A percentile compares a stretch with the other conserved stretches of the same genome.
These are phyloP conservation scores for Leguminivora glycinivorella DNA, from an alignment of 1,140 invertebrate species.

Conservation along the genomic window DNA sequence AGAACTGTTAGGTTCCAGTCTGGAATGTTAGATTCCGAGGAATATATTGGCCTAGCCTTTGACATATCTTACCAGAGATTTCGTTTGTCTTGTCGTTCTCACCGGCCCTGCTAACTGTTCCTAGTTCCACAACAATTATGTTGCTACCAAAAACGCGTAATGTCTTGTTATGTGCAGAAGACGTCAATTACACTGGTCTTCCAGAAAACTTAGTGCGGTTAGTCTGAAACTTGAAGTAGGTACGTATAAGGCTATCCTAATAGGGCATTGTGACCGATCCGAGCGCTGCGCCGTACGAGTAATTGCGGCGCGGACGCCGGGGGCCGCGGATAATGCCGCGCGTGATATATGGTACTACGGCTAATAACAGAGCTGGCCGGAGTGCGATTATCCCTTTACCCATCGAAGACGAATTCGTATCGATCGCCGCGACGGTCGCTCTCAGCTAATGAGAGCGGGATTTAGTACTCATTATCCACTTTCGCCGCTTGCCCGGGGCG, in stretches of 20 bases:
- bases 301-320: slow-evolving; percentile 68
- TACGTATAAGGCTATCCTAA: slow-evolving; percentile 44
- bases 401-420: slow-evolving; percentile 68
- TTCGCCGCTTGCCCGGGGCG: slow-evolving; percentile 59
- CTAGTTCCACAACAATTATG: slow-evolving; percentile 8
- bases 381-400: slow-evolving; percentile 71
- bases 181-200: slow-evolving; percentile 18
- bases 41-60: not conserved
- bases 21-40: slow-evolving; percentile 2
- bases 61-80: slow-evolving; percentile 18
- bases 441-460: slow-evolving; percentile 71
- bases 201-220: slow-evolving; percentile 24
- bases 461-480: slow-evolving; percentile 76
- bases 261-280: slow-evolving; percentile 50
- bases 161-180: slow-evolving; percentile 25
- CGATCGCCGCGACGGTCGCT: slow-evolving; percentile 66
- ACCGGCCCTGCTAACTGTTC: not conserved
- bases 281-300: slow-evolving; percentile 46
- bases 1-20: not conserved
- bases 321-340: slow-evolving; percentile 62
- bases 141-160: slow-evolving; percentile 18
- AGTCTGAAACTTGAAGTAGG: slow-evolving; percentile 18
- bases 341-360: slow-evolving; percentile 74
- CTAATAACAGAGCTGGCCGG: slow-evolving; percentile 70
- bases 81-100: slow-evolving; percentile 24